These are phyloP conservation scores for Nasua narica DNA, from an alignment of 2,797 vertebrate genomes.

Conservation along the genomic window DNA sequence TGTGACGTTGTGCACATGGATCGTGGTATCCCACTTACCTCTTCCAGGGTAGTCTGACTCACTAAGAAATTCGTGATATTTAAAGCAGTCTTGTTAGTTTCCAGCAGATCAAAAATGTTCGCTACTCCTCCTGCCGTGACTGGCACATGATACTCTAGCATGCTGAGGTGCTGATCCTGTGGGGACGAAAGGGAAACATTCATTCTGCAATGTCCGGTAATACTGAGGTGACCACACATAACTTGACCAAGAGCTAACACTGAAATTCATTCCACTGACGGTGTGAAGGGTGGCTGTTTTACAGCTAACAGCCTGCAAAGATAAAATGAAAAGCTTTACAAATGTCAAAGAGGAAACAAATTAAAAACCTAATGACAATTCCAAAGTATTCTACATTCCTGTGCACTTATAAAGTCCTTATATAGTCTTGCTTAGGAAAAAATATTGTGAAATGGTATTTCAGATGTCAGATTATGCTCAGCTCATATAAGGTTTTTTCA, in stretches of 20 bases:
- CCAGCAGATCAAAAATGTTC: conserved; percentile 95
- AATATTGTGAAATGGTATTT: neutral
- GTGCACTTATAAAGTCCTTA: neutral
- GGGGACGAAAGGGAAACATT: neutral
- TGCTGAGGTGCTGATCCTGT: conserved; percentile 93
- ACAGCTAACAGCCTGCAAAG: conserved; percentile 10
- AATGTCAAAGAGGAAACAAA: conserved; percentile 45
- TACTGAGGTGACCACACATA: neutral
- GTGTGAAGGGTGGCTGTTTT: neutral
- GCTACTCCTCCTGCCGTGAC: conserved; percentile 94
- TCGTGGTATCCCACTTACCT: conserved; percentile 86
- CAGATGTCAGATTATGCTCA: neutral
- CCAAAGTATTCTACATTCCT: neutral
- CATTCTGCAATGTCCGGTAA: neutral
- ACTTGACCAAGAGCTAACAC: neutral
- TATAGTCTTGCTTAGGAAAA: neutral
- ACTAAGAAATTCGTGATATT: conserved; percentile 97
- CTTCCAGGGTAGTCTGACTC: conserved; percentile 97
- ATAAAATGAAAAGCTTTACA: conserved; percentile 27
- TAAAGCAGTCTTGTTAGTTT: conserved; percentile 91
- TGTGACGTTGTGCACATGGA: neutral
- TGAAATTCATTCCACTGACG: neutral
- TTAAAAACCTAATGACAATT: conserved; percentile 44
- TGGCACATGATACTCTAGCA: conserved; percentile 94
- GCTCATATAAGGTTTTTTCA: neutral